Evolutionary conservation across 1,140 invertebrate species (phyloP).

Genomic region (Cecropterus lyciades): DNA sequence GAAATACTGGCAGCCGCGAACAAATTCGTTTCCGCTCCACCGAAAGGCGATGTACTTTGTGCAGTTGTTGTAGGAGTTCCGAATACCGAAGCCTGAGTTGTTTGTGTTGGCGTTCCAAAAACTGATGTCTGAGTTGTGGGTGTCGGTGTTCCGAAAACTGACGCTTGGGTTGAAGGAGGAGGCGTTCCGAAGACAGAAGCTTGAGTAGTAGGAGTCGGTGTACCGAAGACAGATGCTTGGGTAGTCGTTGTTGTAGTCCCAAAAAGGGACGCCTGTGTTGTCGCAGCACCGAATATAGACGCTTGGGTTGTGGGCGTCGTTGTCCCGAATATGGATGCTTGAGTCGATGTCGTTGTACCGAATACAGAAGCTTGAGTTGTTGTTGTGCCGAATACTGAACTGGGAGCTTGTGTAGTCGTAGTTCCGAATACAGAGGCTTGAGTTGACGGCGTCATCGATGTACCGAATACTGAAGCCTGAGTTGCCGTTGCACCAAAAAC

Average conservation of each 20-base stretch:
- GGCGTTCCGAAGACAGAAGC: slow-evolving; percentile 52
- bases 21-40: slow-evolving; percentile 56
- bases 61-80: slow-evolving; percentile 48
- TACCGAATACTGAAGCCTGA: slow-evolving; percentile 51
- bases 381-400: slow-evolving; percentile 41
- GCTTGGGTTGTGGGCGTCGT: slow-evolving; percentile 38
- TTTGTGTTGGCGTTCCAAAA: slow-evolving; percentile 47
- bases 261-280: slow-evolving; percentile 39
- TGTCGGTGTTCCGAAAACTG: slow-evolving; percentile 43
- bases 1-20: slow-evolving; percentile 72
- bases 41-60: slow-evolving; percentile 60
- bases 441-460: slow-evolving; percentile 34
- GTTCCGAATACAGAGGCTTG: slow-evolving; percentile 44
- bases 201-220: slow-evolving; percentile 43
- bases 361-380: slow-evolving; percentile 49
- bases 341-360: slow-evolving; percentile 41
- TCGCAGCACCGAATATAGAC: slow-evolving; percentile 44
- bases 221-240: slow-evolving; percentile 48
- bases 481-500: slow-evolving; percentile 38
- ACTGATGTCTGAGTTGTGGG: slow-evolving; percentile 46
- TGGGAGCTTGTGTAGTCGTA: slow-evolving; percentile 31
- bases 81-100: slow-evolving; percentile 51
- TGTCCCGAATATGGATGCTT: slow-evolving; percentile 51
- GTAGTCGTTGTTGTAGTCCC: slow-evolving; percentile 43
- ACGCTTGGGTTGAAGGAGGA: slow-evolving; percentile 34